phyloP scores from a whole-genome alignment of 2,113 vertebrate genomes.

The Peromyscus leucopus region DNA sequence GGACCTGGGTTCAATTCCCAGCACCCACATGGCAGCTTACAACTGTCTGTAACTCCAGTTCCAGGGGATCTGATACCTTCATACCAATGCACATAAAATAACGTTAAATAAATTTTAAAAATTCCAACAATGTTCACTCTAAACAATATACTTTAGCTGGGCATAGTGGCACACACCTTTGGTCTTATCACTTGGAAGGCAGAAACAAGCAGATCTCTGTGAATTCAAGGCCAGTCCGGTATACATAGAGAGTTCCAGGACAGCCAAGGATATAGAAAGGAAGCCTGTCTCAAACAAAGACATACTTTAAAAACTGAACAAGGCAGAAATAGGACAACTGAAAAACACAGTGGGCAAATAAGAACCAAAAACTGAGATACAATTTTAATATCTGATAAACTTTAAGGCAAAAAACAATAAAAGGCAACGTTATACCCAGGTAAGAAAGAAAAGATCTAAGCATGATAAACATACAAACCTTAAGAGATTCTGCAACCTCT shows the following conservation, averaged over 20 bases:
- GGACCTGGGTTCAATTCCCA: too few relatives aligned
- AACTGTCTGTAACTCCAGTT: too few relatives aligned
- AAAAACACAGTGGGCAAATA: not conserved
- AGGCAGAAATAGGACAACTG: not conserved
- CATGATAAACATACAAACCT: not conserved
- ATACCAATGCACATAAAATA: too few relatives aligned
- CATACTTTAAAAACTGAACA: not conserved
- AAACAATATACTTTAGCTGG: not conserved
- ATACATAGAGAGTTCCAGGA: not conserved
- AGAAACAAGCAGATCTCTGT: not conserved
- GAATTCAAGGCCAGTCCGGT: not conserved
- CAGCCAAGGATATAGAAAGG: not conserved
- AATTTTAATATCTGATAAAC: not conserved
- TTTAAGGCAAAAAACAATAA: not conserved
- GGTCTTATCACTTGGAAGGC: not conserved
- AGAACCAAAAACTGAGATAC: slow-evolving; percentile 13
- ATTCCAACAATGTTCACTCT: not conserved
- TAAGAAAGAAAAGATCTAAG: not conserved
- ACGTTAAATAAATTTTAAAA: not conserved
- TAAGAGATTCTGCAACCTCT: not conserved
- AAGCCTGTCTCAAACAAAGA: not conserved
- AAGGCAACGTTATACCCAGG: not conserved
- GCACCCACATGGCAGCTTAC: too few relatives aligned
- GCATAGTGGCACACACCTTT: not conserved
- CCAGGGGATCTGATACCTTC: too few relatives aligned